Evolutionary conservation across 2,113 vertebrate species (phyloP).

Genomic region (Hydropotes inermis): DNA sequence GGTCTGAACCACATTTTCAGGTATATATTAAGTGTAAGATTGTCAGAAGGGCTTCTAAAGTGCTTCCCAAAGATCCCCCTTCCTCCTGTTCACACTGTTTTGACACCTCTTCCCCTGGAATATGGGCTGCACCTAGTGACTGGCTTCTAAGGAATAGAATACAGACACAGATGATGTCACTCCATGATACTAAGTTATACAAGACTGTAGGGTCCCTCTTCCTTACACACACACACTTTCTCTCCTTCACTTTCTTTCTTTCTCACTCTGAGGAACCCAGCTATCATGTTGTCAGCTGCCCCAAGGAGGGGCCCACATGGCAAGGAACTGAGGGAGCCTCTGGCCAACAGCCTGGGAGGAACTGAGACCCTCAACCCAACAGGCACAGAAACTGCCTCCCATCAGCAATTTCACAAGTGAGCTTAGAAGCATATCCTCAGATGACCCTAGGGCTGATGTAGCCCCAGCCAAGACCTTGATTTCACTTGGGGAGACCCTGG

Average conservation of each 20-base stretch:
- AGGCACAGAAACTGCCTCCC: neutral
- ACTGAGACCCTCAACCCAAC: neutral
- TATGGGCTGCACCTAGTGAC: neutral
- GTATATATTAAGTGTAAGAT: neutral
- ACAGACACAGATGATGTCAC: neutral
- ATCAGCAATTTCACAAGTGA: neutral
- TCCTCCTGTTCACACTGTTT: accelerated
- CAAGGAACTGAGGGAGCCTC: neutral
- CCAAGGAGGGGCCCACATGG: neutral
- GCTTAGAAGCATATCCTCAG: neutral
- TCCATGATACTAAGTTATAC: too few relatives aligned
- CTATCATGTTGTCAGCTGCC: neutral
- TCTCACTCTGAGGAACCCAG: neutral
- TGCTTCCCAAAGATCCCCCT: neutral
- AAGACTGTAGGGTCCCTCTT: neutral
- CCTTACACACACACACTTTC: neutral
- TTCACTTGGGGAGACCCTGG: neutral
- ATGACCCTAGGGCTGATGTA: neutral
- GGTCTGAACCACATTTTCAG: neutral
- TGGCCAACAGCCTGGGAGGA: neutral
- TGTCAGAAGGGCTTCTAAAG: neutral
- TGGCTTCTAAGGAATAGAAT: neutral
- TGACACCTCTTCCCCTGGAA: neutral
- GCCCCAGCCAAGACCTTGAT: neutral
- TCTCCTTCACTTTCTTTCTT: neutral